phyloP scores from a whole-genome alignment of 2,888 invertebrate genomes.

The Abscondita cerata region DNA sequence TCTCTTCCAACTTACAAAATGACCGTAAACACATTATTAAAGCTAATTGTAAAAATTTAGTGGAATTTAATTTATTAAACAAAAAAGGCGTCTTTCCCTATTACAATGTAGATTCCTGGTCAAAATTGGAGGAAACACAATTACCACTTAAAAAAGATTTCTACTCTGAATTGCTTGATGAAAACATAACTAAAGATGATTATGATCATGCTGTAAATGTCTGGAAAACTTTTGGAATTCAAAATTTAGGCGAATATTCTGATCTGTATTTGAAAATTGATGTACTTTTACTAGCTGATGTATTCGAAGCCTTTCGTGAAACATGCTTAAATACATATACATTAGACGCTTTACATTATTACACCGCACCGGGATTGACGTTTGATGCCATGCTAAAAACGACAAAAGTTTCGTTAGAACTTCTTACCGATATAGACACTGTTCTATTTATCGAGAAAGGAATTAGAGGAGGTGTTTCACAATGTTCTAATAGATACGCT shows the following conservation, averaged over 20 bases:
- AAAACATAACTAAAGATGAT: too few relatives aligned
- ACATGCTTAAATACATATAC: constrained; percentile 40
- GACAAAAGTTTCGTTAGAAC: constrained; percentile 42
- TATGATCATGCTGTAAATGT: too few relatives aligned
- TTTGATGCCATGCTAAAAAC: constrained; percentile 49
- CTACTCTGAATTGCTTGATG: too few relatives aligned
- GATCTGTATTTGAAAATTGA: too few relatives aligned
- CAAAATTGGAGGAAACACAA: constrained; percentile 38
- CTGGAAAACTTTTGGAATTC: too few relatives aligned
- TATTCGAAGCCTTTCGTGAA: constrained; percentile 50
- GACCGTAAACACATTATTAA: constrained; percentile 26
- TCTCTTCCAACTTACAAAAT: constrained; percentile 37
- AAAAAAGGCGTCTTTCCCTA: constrained; percentile 50
- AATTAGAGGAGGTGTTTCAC: constrained; percentile 46
- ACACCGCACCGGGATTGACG: constrained; percentile 45
- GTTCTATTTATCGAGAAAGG: constrained; percentile 41
- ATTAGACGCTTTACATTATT: constrained; percentile 48
- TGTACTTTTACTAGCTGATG: constrained; percentile 50
- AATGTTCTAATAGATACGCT: constrained; percentile 36
- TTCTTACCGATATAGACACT: constrained; percentile 46
- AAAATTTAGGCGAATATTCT: too few relatives aligned
- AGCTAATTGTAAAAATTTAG: constrained; percentile 20
- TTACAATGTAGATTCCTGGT: constrained; percentile 43
- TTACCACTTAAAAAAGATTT: constrained; percentile 45
- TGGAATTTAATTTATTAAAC: constrained; percentile 31